These are phyloP conservation scores for Alexandromys fortis DNA, from an alignment of 2,113 vertebrate genomes.

Conservation along the genomic window DNA sequence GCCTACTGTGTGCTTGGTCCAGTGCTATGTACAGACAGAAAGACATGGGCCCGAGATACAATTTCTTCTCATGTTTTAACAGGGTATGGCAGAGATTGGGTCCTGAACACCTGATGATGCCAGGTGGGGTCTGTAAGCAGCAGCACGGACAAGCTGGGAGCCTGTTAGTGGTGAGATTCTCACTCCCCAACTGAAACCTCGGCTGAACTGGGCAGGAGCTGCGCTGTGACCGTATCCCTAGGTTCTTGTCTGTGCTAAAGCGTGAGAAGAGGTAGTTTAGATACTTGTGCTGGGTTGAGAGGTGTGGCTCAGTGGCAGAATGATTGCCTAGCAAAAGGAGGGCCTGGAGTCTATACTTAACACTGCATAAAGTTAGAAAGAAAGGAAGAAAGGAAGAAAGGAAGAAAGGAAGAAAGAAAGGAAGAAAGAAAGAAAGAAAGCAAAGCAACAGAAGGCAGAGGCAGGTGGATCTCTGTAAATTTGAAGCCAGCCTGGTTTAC, in stretches of 20 bases:
- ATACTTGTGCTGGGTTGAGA: background rate
- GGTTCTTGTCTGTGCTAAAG: too few relatives aligned
- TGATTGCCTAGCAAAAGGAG: background rate
- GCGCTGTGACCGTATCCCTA: background rate
- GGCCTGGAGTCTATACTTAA: background rate
- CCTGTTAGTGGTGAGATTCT: background rate
- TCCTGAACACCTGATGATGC: too few relatives aligned
- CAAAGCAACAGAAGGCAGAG: background rate
- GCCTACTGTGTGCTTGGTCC: background rate
- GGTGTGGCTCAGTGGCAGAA: background rate
- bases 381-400: too few relatives aligned
- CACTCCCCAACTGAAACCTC: background rate
- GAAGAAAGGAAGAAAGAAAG: too few relatives aligned
- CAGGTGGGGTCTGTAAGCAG: background rate
- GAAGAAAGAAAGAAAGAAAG: too few relatives aligned
- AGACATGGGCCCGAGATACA: background rate
- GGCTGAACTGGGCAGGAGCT: background rate
- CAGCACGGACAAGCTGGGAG: rapidly evolving
- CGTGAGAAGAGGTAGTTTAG: background rate
- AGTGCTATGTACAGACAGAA: background rate
- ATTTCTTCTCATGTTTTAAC: background rate
- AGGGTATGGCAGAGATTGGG: background rate
- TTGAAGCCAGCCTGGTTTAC: background rate
- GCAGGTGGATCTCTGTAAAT: background rate
- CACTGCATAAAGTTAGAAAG: background rate